These are phyloP conservation scores for Rhipidura dahli DNA, from an alignment of 2,113 vertebrate species.

Conservation along the genomic window DNA sequence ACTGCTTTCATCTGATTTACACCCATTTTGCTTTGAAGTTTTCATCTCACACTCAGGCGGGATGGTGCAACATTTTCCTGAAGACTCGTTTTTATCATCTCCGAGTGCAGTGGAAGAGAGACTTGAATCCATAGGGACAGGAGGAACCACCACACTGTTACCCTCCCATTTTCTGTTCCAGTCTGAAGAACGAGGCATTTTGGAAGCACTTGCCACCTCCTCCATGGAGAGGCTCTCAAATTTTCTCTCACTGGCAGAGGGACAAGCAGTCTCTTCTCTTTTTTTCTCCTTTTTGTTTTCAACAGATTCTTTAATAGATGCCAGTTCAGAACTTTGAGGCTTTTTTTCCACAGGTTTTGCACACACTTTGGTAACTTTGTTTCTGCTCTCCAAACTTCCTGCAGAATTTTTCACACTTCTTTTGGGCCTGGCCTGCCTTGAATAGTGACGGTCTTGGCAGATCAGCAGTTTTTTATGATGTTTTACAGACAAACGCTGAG, in stretches of 20 bases:
- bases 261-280: background rate
- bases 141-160: background rate
- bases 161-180: background rate
- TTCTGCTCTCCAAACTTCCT: background rate
- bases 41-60: background rate
- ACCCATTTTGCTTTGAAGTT: background rate
- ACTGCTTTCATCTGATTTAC: background rate
- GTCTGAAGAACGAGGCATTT: background rate
- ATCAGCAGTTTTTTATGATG: conserved; percentile 68
- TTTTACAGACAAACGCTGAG: conserved; percentile 52
- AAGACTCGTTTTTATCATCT: background rate
- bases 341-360: background rate
- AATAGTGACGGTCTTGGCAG: conserved; percentile 74
- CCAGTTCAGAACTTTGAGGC: background rate
- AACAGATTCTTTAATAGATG: background rate
- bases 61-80: background rate
- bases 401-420: background rate
- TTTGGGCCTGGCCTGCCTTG: conserved; percentile 50
- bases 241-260: background rate
- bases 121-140: background rate
- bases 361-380: background rate
- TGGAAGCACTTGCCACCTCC: background rate
- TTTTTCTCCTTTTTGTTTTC: background rate
- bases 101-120: background rate
- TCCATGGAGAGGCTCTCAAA: background rate